Conservation (phyloP, 2,797 vertebrate genomes). For the Sebastes oblongus region DNA sequence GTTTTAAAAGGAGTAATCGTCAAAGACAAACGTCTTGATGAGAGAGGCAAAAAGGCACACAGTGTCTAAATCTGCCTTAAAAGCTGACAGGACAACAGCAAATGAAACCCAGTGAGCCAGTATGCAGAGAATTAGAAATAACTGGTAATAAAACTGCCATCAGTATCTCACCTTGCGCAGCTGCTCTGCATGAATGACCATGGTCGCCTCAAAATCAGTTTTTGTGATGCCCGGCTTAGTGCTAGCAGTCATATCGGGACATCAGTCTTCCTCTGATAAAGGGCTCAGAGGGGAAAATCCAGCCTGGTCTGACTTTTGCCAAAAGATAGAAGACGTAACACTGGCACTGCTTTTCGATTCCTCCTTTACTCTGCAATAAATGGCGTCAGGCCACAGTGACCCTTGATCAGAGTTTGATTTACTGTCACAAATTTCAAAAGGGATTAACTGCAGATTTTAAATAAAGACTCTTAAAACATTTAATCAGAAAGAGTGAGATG, state of each 20-base stretch:
- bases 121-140: conserved; percentile 36
- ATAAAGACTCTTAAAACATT: conserved; percentile 21
- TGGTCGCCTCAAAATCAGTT: conserved; percentile 49
- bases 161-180: conserved; percentile 61
- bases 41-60: conserved; percentile 8
- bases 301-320: conserved; percentile 30
- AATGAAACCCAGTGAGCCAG: conserved; percentile 29
- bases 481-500: conserved; percentile 18
- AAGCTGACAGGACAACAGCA: conserved; percentile 18
- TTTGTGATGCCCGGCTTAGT: conserved; percentile 44
- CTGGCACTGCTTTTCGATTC: conserved; percentile 36
- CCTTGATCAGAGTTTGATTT: conserved; percentile 40
- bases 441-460: conserved; percentile 51
- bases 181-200: conserved; percentile 57
- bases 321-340: conserved; percentile 36
- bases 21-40: conserved; percentile 2
- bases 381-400: conserved; percentile 28
- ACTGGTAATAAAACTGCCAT: conserved; percentile 43
- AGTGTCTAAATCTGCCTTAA: conserved; percentile 19
- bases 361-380: conserved; percentile 44
- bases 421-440: conserved; percentile 49
- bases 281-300: conserved; percentile 37
- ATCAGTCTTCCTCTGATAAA: conserved; percentile 60
- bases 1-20: conserved; percentile 14
- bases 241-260: conserved; percentile 56